A percentile compares a stretch with the other conserved stretches of the same genome.
Evolutionary conservation across 2,797 vertebrate species (phyloP).

Genomic region (Micropoecilia bifurca): DNA sequence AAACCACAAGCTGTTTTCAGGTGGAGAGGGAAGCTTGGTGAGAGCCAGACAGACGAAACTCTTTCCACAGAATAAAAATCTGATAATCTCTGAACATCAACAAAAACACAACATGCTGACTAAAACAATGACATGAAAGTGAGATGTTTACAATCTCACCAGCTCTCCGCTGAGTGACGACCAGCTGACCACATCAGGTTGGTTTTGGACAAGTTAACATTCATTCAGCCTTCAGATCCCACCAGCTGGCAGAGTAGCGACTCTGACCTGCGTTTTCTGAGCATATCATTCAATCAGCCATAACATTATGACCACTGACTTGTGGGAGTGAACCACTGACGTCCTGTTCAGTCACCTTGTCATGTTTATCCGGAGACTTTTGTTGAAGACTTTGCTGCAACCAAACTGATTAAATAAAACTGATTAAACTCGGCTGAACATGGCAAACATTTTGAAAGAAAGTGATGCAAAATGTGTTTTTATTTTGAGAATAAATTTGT

Average conservation of each 20-base stretch:
- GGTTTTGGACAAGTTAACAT: slow-evolving; percentile 1
- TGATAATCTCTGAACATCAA: slow-evolving; percentile 39
- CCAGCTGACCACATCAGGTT: neutral
- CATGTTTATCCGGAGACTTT: neutral
- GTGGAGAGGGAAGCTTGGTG: slow-evolving; percentile 68
- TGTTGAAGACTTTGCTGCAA: too few relatives aligned
- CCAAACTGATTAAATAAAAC: too few relatives aligned
- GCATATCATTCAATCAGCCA: slow-evolving; percentile 19
- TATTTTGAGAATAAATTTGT: too few relatives aligned
- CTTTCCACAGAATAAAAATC: neutral
- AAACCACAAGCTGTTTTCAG: slow-evolving; percentile 63
- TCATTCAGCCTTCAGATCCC: neutral
- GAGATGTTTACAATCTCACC: slow-evolving; percentile 41
- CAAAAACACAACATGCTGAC: slow-evolving; percentile 24
- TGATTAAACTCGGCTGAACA: too few relatives aligned
- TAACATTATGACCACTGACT: neutral
- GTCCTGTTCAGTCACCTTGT: neutral
- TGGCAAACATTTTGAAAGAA: neutral
- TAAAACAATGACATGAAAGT: slow-evolving; percentile 37
- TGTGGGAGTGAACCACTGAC: neutral
- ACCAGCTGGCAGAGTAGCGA: neutral
- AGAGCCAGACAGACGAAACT: slow-evolving; percentile 53
- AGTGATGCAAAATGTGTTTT: neutral
- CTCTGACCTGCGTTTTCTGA: slow-evolving; percentile 8
- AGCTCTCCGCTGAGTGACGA: slow-evolving; percentile 43